Evolutionary conservation across 2,797 vertebrate genomes (phyloP).

Genomic region (Chrosomus eos): DNA sequence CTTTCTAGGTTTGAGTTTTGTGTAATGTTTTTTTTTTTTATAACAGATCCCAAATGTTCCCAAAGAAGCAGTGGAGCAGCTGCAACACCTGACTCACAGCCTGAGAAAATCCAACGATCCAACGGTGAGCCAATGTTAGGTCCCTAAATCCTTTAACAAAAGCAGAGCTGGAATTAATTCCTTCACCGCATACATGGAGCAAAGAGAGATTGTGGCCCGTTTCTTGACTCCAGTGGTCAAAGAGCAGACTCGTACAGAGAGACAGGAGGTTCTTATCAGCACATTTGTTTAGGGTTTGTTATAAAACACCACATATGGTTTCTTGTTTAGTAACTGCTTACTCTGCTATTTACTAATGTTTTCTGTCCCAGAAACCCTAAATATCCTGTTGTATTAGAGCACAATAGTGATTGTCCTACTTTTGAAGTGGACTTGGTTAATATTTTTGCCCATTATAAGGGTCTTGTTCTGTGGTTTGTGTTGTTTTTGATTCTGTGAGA

Average conservation of each 20-base stretch:
- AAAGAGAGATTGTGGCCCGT: neutral
- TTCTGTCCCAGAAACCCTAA: constrained; percentile 14
- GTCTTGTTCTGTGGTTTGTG: neutral
- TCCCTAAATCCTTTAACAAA: neutral
- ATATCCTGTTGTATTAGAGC: neutral
- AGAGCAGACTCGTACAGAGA: neutral
- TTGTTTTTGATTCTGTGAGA: neutral
- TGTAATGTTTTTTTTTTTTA: constrained; percentile 21
- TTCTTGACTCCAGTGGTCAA: neutral
- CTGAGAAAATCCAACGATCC: constrained; percentile 87
- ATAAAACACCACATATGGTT: neutral
- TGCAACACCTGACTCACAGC: constrained; percentile 87
- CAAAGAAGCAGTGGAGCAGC: constrained; percentile 83
- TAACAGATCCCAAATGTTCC: constrained; percentile 84
- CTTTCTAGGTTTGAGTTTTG: neutral
- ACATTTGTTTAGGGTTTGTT: neutral
- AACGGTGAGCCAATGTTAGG: constrained; percentile 79
- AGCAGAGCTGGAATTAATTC: neutral
- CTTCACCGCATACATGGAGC: neutral
- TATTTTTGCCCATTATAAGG: neutral
- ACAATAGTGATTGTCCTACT: neutral
- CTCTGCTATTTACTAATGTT: neutral
- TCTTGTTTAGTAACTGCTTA: neutral
- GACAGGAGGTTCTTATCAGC: neutral
- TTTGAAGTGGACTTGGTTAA: neutral